Evolutionary conservation across 2,888 invertebrate species (phyloP).

Genomic region (Papilio gigon): DNA sequence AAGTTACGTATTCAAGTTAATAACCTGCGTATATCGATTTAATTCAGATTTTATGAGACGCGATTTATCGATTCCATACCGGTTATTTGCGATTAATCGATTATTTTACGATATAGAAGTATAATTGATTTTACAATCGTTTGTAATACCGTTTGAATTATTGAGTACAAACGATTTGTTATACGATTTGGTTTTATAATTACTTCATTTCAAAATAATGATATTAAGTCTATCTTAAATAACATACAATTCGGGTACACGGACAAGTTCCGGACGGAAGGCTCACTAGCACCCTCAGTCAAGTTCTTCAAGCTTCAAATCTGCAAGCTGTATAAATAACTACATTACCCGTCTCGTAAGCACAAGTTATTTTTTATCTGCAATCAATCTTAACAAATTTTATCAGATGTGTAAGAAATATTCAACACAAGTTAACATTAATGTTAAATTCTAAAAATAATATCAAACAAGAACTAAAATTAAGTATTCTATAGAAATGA

Average conservation of each 20-base stretch:
- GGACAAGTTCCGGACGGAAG: too few relatives aligned
- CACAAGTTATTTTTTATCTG: too few relatives aligned
- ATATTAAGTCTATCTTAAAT: neutral
- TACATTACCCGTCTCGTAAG: too few relatives aligned
- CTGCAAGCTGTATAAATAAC: too few relatives aligned
- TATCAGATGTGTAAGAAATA: too few relatives aligned
- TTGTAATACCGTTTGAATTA: constrained; percentile 25
- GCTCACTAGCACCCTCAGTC: too few relatives aligned
- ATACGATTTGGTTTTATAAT: neutral
- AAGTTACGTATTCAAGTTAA: constrained; percentile 48
- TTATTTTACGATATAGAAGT: constrained; percentile 51
- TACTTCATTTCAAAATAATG: neutral
- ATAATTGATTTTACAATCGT: constrained; percentile 61
- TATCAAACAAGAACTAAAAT: neutral
- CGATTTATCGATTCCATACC: constrained; percentile 57
- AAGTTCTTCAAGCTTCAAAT: too few relatives aligned
- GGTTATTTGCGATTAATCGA: constrained; percentile 51
- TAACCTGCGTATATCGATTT: constrained; percentile 48
- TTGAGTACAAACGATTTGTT: constrained; percentile 32
- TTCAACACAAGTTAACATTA: too few relatives aligned
- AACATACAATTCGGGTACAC: too few relatives aligned
- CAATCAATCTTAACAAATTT: too few relatives aligned
- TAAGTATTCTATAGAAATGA: neutral
- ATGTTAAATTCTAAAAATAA: too few relatives aligned
- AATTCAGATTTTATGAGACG: constrained; percentile 56